Conservation (phyloP, 2,113 vertebrate genomes). For the Grallaria varia region DNA sequence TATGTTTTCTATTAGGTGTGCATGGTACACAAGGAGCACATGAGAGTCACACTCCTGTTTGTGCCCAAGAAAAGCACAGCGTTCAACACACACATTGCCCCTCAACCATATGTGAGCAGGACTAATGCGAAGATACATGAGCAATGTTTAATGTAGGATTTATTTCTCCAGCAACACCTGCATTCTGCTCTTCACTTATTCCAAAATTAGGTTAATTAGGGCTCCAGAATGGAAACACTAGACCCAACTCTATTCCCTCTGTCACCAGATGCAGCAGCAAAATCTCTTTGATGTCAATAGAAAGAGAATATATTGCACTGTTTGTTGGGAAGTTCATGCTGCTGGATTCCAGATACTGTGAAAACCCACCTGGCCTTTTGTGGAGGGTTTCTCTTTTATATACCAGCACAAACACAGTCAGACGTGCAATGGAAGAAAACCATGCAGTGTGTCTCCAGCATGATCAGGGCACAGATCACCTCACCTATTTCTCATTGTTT, state of each 20-base stretch:
- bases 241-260: neutral
- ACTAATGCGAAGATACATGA: neutral
- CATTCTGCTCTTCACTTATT: slow-evolving; percentile 2
- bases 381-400: neutral
- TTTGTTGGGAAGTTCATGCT: neutral
- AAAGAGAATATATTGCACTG: neutral
- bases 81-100: neutral
- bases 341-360: neutral
- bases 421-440: neutral
- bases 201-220: neutral
- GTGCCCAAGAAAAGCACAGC: neutral
- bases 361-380: neutral
- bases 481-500: neutral
- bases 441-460: neutral
- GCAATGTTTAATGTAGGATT: neutral
- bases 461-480: neutral
- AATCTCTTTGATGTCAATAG: neutral
- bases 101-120: neutral
- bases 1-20: neutral
- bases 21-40: neutral
- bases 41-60: neutral
- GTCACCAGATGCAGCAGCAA: neutral
- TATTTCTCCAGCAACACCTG: neutral
- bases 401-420: neutral
- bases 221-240: neutral